Base-by-base conservation (phyloP, 2,797 vertebrate species). In the Acanthis flammea region DNA sequence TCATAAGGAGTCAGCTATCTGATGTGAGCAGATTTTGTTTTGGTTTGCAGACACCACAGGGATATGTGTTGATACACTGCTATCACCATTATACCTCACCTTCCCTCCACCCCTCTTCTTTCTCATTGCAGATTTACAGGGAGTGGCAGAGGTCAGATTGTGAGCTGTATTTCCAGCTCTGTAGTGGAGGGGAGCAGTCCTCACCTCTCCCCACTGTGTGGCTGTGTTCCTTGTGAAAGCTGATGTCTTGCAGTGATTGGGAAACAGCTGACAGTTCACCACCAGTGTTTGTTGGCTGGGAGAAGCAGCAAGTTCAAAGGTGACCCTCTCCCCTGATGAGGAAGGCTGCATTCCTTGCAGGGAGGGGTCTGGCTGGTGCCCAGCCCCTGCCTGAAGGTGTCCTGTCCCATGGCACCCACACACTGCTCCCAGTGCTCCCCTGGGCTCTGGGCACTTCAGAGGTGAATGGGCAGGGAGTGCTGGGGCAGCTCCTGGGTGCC, bases 361-460 rank as follows among this genome's bases (percentile, higher is more conserved):
- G 73, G 41, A 70, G 48, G 62, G 85, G 24, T 50, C 58, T 79
- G 66, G 37, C 79, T 51, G 53, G 51, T 75, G 62, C 67, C 66
- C 10, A 5, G 71, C 51, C 30, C 6, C 9, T 65, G 79, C 85
- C 79, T 66, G 82, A 50, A 68, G 9, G 0, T 65, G 65, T 88
- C 27, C 75, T 4, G 1, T 37, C 53, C 75, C 2, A 0, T 3
- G 2, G 28, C 9, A 47, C 53, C 57, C 0, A 1, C 68, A 51
- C 2, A 0, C 28, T 51, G 31, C 19, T 90, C 31, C 45, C 25
- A 9, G 41, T 50, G 53, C 37, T 73, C 73, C 58, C 82, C 28
- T 6, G 37, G 47, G 62, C 12, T 44, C 51, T 27, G 16, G 19
- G 28, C 44, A n/a, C 10, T 14, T 68, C 18, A n/a, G 62, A 0